Base-by-base conservation (phyloP, 2,888 invertebrate species). In the Mimas tiliae region DNA sequence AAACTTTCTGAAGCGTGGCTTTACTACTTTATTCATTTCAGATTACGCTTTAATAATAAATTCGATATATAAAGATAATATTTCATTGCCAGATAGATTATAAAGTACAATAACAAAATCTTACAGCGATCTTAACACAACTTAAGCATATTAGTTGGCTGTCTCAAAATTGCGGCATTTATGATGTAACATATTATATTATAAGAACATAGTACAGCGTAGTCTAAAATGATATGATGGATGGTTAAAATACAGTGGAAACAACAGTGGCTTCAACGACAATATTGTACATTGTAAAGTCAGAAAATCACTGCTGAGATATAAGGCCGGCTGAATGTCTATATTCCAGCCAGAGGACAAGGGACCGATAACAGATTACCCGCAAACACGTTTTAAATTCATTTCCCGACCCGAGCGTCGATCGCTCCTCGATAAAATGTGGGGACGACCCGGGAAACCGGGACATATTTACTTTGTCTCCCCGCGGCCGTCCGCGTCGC, bases 301-400 rank as follows among this genome's bases (percentile, higher is more conserved):
- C 78, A 79, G 82, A 78, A 86, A 90, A 90, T 91, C 89, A 85
- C 85, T 72, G 80, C 76, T 81, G 77, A 85, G 83, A 89, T 87
- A 87, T 87, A 87, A 82, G 84, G 78, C 78, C 77, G 82, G 77
- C 82, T 83, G 88, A 88, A 93, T 89, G 91, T 91, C 92, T 92
- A 90, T 90, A 91, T 93, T 90, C 88, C 81, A 83, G 85, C 84
- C 82, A 85, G 90, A 91, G 58, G 91, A 92, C 93, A 92, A 91
- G 93, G 92, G 93, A 91, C 93, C 92, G 93, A 92, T 93, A 93
- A 93, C 92, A 93, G 93, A 93, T 93, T 93, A 93, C 93, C 93
- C 93, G 89, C 93, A 93, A 93, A 93, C 93, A 93, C 92, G 93
- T 92, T 93, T 93, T 93, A 92, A 93, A 93, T 92, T 93, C 92